These are phyloP conservation scores for Microctenopoma steveboyesi DNA, from an alignment of 2,797 vertebrate species.

Conservation along the genomic window DNA sequence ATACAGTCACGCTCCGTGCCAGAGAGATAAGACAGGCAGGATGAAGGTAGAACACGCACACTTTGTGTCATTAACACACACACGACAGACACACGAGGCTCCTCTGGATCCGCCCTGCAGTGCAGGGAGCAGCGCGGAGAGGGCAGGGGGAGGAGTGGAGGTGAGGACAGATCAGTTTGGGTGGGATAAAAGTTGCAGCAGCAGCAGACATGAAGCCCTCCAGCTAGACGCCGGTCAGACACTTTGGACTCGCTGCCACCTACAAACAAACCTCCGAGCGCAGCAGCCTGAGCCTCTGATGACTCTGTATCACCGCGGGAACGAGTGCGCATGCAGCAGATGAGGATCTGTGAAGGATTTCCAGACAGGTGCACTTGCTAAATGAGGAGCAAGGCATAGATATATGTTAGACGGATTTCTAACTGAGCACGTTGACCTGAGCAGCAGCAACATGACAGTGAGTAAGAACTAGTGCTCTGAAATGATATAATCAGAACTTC, in stretches of 20 bases:
- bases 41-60: background rate
- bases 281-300: background rate
- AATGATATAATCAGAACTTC: too few species aligned
- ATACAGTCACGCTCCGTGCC: too few species aligned
- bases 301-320: background rate
- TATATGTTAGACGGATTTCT: conserved; percentile 9
- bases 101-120: conserved; percentile 27
- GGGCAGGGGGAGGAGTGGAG: conserved; percentile 30
- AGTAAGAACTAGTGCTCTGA: conserved; percentile 28
- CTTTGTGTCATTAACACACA: background rate
- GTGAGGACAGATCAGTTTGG: conserved; percentile 47
- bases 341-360: conserved; percentile 14
- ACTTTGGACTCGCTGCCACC: conserved; percentile 2
- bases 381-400: conserved; percentile 13
- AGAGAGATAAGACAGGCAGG: too few species aligned
- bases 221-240: background rate
- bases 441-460: conserved; percentile 68
- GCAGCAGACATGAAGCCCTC: conserved; percentile 40
- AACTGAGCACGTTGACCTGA: conserved; percentile 17
- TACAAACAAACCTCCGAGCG: background rate
- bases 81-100: background rate
- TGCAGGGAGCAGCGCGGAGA: conserved; percentile 30
- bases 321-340: background rate
- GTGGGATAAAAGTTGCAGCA: conserved; percentile 49
- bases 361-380: conserved; percentile 40